Evolutionary conservation across 2,113 vertebrate species (phyloP), one percentile per base, ranked within the genome.

Genomic region (Maccullochella peelii): DNA sequence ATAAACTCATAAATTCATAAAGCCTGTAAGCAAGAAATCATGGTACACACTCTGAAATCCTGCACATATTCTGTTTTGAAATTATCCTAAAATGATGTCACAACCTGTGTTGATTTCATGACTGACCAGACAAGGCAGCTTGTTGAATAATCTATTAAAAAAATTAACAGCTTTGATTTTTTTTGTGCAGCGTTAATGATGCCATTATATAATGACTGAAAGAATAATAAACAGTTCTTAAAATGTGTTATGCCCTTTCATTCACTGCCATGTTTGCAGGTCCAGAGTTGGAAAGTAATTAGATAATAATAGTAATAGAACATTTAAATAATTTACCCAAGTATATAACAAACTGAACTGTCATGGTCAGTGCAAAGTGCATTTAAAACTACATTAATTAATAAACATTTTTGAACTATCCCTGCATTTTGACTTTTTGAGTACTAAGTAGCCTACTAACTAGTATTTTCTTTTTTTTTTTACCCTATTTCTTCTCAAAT

Each of bases 1-100:
- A n/a, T n/a, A n/a, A n/a, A n/a, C n/a, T n/a, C n/a, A n/a, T n/a
- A n/a, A n/a, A n/a, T n/a, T n/a, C n/a, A n/a, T 97, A 16, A 88
- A 94, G 21, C 93, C 96, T 11, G 80, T 92, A 65, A 92, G 95
- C 1, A 70, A 91, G 2, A 92, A 89, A 84, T 36, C 25, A 1
- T 1, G 0, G 1, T 94, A 89, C 77, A 93, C 85, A 25, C 8
- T 94, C 15, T 95, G 80, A 80, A 80, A 59, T 36, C n/a, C 7
- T 33, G n/a, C 33, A 33, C 6, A 36, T 5, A 4, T 23, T 8
- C 3, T 16, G 4, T 59, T 71, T 74, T 27, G 1, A 54, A 8
- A 52, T 36, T 33, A 0, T 18, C 5, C 40, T 38, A 6, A 5
- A 40, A 44, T 52, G 0, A 55, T 33, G 9, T 18, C 25, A 11